These are phyloP conservation scores for Allobates femoralis DNA, from an alignment of 2,797 vertebrate species.

Conservation along the genomic window DNA sequence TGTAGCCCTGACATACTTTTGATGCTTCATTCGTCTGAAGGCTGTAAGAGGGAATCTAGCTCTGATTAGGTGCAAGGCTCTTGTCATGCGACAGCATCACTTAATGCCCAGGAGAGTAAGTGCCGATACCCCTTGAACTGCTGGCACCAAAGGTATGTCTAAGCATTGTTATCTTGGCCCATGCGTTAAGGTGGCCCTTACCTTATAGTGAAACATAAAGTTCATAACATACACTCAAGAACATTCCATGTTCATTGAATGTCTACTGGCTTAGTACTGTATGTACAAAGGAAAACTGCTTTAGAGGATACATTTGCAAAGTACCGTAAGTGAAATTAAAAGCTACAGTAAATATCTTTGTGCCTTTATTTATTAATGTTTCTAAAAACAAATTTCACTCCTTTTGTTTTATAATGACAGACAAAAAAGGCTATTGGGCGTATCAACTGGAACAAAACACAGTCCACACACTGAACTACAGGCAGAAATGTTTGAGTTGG, in stretches of 20 bases:
- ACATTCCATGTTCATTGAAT: neutral
- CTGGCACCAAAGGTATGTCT: too few species aligned
- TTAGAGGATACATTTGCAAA: neutral
- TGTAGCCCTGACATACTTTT: too few species aligned
- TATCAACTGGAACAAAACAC: conserved; percentile 53
- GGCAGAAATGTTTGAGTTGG: conserved; percentile 45
- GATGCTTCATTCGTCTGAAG: too few species aligned
- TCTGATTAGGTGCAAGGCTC: too few species aligned
- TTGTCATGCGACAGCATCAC: too few species aligned
- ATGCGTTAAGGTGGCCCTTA: too few species aligned
- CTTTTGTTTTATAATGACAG: conserved; percentile 12
- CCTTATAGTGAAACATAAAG: too few species aligned
- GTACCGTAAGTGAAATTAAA: neutral
- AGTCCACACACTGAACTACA: neutral
- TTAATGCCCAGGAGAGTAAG: too few species aligned
- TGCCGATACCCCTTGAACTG: too few species aligned
- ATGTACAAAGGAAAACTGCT: neutral
- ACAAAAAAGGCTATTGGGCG: conserved; percentile 46
- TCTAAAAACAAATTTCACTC: neutral
- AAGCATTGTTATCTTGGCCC: too few species aligned
- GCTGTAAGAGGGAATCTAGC: too few species aligned
- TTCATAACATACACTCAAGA: neutral
- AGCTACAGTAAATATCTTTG: neutral
- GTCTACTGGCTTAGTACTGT: too few species aligned
- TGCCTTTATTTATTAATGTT: neutral